Evolutionary conservation across 2,888 invertebrate genomes (phyloP), one percentile per base, ranked within the genome.

Genomic region (Aplocera efformata): DNA sequence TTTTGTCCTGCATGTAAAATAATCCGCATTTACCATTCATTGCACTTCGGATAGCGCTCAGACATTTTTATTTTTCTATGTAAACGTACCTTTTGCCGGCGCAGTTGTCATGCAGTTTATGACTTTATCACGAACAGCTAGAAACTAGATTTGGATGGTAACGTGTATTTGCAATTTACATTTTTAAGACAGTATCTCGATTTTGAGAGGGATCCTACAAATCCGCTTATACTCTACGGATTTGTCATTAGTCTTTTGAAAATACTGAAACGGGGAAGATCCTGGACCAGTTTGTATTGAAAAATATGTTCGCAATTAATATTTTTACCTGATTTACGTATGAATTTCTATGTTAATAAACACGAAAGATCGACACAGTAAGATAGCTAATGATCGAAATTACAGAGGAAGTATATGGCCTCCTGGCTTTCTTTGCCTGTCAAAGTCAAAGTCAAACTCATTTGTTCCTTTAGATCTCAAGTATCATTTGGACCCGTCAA

Each of bases 21-120:
- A 71, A 71, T 67, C 63, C 61, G 57, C 62, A 71, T 71, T 68
- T 64, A 53, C 67, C 66, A 67, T 71, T 71, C 68, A 69, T 69
- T 69, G 66, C 63, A 62, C 64, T 68, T 66, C 63, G 63, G 63
- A 67, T 67, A 65, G 62, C 63, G 57, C 61, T 53, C 56, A 58
- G 62, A 64, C 60, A 60, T 67, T 70, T 69, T 68, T 67, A 67
- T 70, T 64, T 67, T 65, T 50, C 50, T 58, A 58, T 65, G 58
- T 64, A 61, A 70, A 60, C 60, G 53, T 57, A 48, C 54, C 53
- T 57, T 68, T 61, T 53, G 53, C 50, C 35, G 25, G 32, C 17
- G 6, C 7, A 13, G 28, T 29, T 8, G 22, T 20, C 32, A 47
- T 7, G n/a, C 24, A 8, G 66, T 54, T 47, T 23, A 33, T n/a